A percentile compares a stretch with the other conserved stretches of the same genome.
phyloP scores from a whole-genome alignment of 1,140 invertebrate species.

The Plectrocnemia conspersa region DNA sequence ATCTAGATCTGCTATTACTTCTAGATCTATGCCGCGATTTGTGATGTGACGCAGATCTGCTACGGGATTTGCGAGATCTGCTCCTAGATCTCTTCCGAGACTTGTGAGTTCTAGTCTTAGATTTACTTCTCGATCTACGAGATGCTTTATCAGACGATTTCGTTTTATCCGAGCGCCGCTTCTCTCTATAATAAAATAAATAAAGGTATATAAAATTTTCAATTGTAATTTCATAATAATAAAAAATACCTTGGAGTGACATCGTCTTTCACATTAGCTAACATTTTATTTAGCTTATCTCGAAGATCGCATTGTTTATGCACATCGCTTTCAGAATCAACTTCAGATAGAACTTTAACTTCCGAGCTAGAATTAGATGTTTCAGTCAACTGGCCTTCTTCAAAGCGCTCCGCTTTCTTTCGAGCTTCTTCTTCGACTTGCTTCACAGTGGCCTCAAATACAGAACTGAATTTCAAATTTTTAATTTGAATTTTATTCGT shows the following conservation, averaged over 20 bases:
- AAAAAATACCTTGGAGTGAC: too few relatives aligned
- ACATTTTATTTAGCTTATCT: neutral
- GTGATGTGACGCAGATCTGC: conserved; percentile 36
- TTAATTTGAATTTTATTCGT: conserved; percentile 55
- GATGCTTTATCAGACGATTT: conserved; percentile 33
- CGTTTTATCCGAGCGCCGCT: conserved; percentile 27
- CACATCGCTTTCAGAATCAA: conserved; percentile 20
- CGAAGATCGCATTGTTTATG: conserved; percentile 8
- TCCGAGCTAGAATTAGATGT: conserved; percentile 52
- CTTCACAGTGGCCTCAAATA: conserved; percentile 62
- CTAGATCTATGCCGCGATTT: conserved; percentile 26
- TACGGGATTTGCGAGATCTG: conserved; percentile 22
- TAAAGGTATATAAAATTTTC: neutral
- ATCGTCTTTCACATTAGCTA: too few relatives aligned
- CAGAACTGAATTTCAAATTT: conserved; percentile 61
- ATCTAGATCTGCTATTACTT: conserved; percentile 31
- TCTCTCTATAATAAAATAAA: conserved; percentile 26
- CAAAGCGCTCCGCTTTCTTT: conserved; percentile 56
- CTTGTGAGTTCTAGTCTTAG: conserved; percentile 45
- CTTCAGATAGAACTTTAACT: conserved; percentile 7
- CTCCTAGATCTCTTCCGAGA: conserved; percentile 38
- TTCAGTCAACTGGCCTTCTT: conserved; percentile 59
- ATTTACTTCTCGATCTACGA: conserved; percentile 42
- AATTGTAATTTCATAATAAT: too few relatives aligned
- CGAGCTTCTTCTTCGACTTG: conserved; percentile 61